Base-by-base conservation (phyloP, 2,797 vertebrate species). In the Trichosurus vulpecula region DNA sequence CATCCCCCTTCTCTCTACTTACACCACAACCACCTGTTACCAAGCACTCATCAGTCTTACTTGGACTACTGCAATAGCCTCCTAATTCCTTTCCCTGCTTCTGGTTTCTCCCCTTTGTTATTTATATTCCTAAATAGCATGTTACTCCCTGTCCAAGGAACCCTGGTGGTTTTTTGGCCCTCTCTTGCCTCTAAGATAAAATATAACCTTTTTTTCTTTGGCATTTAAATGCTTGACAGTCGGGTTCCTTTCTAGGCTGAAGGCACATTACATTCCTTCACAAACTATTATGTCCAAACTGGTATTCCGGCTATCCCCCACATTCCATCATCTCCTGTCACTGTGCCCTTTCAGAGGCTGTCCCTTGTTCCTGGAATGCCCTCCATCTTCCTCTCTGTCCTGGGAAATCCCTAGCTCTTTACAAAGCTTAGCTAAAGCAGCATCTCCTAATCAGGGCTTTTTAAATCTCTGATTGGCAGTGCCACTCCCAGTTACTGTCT, bases 1-100 rank as follows among this genome's bases (percentile, higher is more conserved):
- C 35, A 12, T 2, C 19, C 1, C 5, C 9, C 14, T 95, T 96
- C 19, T 54, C 10, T 94, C 92, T 91, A 90, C 91, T 57, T 2
- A 52, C 56, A n/a, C 51, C 91, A 51, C 10, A 61, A 30, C 61
- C 66, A 74, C 92, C 31, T 30, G 91, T 56, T 66, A 9, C 66
- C 90, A 94, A 22, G 52, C 14, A 53, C 93, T 95, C 56, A 91
- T 58, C 56, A 54, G 91, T 95, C 54, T 61, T 81, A 22, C 12
- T 89, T 93, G n/a, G 19, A 81, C 16, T 41, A 47, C n/a, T 41
- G n/a, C 29, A 22, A 25, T 74, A 22, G n/a, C 66, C 66, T 74
- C 19, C 5, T 66, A 66, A n/a, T 10, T 74, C 16, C n/a, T n/a
- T 35, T 74, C 61, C 16, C 35, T 22, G n/a, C 14, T 41, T 74